Base-by-base conservation (phyloP, 2,888 invertebrate species). In the Diadegma fenestrale region DNA sequence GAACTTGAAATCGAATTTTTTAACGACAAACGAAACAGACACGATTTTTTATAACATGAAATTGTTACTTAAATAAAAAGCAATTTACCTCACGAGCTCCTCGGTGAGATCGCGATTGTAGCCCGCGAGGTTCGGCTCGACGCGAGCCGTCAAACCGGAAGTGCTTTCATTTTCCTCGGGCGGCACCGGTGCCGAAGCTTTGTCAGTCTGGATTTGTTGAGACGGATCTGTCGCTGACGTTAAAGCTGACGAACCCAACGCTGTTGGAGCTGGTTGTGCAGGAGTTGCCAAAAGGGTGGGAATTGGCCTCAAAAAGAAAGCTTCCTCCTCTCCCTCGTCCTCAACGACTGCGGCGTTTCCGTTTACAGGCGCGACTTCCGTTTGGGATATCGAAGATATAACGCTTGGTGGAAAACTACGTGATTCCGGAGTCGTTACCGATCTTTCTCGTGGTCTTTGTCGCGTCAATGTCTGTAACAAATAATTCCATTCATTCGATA, bases 361-460 rank as follows among this genome's bases (percentile, higher is more conserved):
- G 54, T 19, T 68, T 30, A 76, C 68, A 22, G 82, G 58, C 26
- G 51, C 75, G 19, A 79, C 84, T 78, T 88, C 89, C 69, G 88
- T 78, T 51, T 86, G 84, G 33, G 87, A 89, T 85, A 82, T 88
- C 87, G 89, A 87, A 7, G 91, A 89, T 22, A 93, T 90, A 41
- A 91, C 91, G 76, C 93, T 93, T 88, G 95, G 96, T 87, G 94
- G 96, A 94, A 95, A 97, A 94, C 95, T 97, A 54, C 97, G 95
- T 41, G 97, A 97, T 95, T 96, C 96, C 89, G 96, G 96, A 87
- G 94, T 94, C 58, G 95, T 93, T 92, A 95, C 94, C 91, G 96
- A 94, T 93, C 95, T 92, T 91, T 95, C 94, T 93, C 96, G 90
- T 92, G 95, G 94, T 94, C 95, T 94, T 94, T 96, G 95, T 82